These are phyloP conservation scores for Spongia lamella DNA, from an alignment of 37 sponge, comb jelly and placozoan genomes.

Conservation along the genomic window DNA sequence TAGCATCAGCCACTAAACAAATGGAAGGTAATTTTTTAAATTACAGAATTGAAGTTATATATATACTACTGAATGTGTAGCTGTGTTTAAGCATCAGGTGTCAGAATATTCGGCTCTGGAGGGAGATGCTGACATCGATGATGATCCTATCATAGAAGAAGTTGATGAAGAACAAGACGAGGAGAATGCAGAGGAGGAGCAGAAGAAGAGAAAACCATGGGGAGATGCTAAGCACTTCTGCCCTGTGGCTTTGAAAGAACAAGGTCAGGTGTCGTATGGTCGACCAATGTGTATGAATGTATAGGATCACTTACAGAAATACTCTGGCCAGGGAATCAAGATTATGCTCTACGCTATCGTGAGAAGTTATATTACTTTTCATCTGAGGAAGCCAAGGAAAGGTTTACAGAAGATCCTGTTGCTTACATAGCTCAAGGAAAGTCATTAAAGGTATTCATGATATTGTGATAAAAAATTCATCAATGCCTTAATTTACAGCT, in stretches of 20 bases:
- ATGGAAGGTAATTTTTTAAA: constrained; percentile 51
- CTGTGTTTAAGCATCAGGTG: constrained; percentile 35
- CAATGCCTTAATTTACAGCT: constrained; percentile 36
- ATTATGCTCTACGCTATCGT: constrained; percentile 57
- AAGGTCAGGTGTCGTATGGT: constrained; percentile 81
- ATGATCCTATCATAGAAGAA: constrained; percentile 57
- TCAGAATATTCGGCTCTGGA: constrained; percentile 48
- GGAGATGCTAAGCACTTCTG: constrained; percentile 90
- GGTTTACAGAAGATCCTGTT: constrained; percentile 60
- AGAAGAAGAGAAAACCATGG: constrained; percentile 69
- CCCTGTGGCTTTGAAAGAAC: constrained; percentile 86
- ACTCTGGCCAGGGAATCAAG: constrained; percentile 23
- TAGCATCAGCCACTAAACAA: constrained; percentile 7
- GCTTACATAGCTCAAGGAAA: constrained; percentile 32
- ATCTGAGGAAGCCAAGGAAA: constrained; percentile 83
- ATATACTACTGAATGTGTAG: constrained; percentile 16
- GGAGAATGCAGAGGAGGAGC: constrained; percentile 36
- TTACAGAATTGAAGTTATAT: neutral
- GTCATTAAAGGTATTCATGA: constrained; percentile 52
- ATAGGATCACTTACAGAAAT: too few relatives aligned
- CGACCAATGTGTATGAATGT: too few relatives aligned
- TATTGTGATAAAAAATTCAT: neutral
- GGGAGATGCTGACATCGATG: constrained; percentile 73
- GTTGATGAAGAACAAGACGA: constrained; percentile 50
- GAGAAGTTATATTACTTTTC: constrained; percentile 86